A percentile compares a stretch with the other conserved stretches of the same genome.
Evolutionary conservation across 1,140 invertebrate species (phyloP).

Genomic region (Dendroctonus valens): DNA sequence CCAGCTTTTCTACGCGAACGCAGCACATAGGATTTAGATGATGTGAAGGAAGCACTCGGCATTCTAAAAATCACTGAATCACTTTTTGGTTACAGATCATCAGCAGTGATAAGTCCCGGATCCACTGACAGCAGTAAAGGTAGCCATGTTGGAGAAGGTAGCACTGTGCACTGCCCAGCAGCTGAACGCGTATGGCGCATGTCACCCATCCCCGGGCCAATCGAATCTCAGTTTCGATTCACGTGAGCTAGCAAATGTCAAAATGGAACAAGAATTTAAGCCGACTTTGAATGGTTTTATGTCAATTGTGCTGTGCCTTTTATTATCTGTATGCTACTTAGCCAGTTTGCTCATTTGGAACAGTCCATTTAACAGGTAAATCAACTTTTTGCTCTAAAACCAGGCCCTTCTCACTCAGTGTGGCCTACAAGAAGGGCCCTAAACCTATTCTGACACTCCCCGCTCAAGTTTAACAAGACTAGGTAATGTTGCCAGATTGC

Average conservation of each 20-base stretch:
- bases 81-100: no score
- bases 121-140: conserved; percentile 59
- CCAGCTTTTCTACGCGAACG: conserved; percentile 85
- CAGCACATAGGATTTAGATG: conserved; percentile 81
- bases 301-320: conserved; percentile 63
- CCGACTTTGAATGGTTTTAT: conserved; percentile 47
- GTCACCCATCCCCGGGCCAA: conserved; percentile 36
- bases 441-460: no score
- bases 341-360: conserved; percentile 83
- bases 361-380: conserved; percentile 68
- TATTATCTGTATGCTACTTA: conserved; percentile 73
- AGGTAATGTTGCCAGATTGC: no score
- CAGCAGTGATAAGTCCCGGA: conserved; percentile 42
- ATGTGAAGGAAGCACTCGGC: conserved; percentile 87
- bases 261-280: conserved; percentile 50
- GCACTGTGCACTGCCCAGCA: conserved; percentile 21
- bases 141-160: conserved; percentile 60
- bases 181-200: conserved; percentile 29
- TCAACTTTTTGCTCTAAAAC: background rate
- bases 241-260: conserved; percentile 51
- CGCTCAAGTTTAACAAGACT: no score
- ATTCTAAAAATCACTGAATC: conserved; percentile 51
- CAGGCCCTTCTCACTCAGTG: no score
- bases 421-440: no score
- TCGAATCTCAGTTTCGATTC: conserved; percentile 33